phyloP scores from a whole-genome alignment of 2,113 vertebrate species.

The Fregetta grallaria region DNA sequence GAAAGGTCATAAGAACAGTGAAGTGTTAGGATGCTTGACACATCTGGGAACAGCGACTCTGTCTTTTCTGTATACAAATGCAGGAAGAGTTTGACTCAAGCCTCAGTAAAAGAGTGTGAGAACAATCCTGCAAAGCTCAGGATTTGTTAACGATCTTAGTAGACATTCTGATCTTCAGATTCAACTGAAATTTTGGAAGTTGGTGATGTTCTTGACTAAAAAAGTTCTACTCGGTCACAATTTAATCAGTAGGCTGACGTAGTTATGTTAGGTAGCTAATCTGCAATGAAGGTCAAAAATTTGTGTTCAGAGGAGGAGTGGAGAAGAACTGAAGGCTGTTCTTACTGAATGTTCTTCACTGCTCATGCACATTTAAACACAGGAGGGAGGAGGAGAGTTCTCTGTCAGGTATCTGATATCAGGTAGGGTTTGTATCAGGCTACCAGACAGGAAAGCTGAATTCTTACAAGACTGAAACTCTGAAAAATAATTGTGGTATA shows the following conservation, averaged over 20 bases:
- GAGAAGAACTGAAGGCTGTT: not conserved
- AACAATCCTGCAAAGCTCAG: not conserved
- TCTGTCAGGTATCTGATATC: not conserved
- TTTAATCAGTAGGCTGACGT: not conserved
- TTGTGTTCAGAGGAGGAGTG: not conserved
- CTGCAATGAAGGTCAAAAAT: not conserved
- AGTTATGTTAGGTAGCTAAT: not conserved
- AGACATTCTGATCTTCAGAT: not conserved
- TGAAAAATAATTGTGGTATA: not conserved
- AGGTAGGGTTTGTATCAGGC: not conserved
- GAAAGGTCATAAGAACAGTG: not conserved
- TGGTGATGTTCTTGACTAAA: not conserved
- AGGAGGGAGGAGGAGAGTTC: not conserved
- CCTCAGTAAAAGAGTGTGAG: not conserved
- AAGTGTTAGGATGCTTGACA: not conserved
- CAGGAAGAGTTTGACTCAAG: not conserved
- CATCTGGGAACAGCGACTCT: not conserved
- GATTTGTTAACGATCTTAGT: not conserved
- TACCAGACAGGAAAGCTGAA: not conserved
- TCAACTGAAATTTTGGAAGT: not conserved
- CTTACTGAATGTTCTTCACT: not conserved
- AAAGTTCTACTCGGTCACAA: not conserved
- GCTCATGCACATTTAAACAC: not conserved
- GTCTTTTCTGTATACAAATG: not conserved
- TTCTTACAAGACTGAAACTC: not conserved